phyloP scores from a whole-genome alignment of 2,888 invertebrate genomes.

The Andrena fulva region DNA sequence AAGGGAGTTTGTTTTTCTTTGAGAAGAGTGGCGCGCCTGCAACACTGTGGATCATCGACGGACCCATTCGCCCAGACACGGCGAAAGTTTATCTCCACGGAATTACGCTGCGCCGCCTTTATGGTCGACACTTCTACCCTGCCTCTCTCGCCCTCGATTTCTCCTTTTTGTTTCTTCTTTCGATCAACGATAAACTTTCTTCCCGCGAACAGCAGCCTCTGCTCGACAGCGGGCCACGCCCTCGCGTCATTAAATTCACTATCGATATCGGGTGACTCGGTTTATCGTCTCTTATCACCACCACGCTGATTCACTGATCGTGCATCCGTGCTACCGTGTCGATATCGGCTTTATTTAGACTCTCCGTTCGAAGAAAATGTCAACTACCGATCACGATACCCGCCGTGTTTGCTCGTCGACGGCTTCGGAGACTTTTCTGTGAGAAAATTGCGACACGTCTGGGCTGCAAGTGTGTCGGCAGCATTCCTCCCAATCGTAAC shows the following conservation, averaged over 20 bases:
- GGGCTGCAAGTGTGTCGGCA: too few species aligned
- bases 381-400: conserved; percentile 10
- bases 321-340: conserved; percentile 69
- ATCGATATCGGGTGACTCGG: conserved; percentile 59
- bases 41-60: conserved; percentile 20
- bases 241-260: conserved; percentile 65
- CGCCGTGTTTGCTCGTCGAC: background rate
- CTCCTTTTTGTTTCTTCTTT: background rate
- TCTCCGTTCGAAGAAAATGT: conserved; percentile 36
- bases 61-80: background rate
- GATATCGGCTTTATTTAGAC: conserved; percentile 61
- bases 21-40: conserved; percentile 23
- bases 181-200: conserved; percentile 47
- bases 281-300: conserved; percentile 66
- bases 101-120: conserved; percentile 13
- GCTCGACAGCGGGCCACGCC: conserved; percentile 57
- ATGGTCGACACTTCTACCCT: background rate
- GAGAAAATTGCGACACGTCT: background rate
- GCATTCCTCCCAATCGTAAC: too few species aligned
- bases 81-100: conserved; percentile 30
- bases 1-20: conserved; percentile 64
- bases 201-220: conserved; percentile 57
- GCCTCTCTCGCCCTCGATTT: background rate
- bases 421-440: background rate
- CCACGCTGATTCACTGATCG: conserved; percentile 67